Base-by-base conservation (phyloP, 2,797 vertebrate genomes). In the Balearica regulorum region DNA sequence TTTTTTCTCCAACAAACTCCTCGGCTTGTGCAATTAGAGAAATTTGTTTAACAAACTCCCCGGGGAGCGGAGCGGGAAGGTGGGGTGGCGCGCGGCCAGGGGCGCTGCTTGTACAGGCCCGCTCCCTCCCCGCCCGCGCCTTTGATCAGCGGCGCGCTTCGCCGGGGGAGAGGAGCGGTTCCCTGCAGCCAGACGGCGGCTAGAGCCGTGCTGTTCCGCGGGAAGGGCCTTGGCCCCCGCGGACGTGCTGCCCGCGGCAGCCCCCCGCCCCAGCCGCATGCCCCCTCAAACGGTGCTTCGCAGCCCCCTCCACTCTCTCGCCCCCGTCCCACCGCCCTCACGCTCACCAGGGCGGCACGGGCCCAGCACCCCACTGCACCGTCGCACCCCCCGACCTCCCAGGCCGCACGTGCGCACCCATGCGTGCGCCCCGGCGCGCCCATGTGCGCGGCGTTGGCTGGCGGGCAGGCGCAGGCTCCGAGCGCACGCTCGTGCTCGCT, bases 31-130 rank as follows among this genome's bases (percentile, higher is more conserved):
- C 96, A 94, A 96, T 96, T 94, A 96, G 87, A 94, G 84, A 94
- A 94, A 95, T 95, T 96, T 97, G 96, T 96, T 97, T 97, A 97
- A 97, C 89, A 87, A 96, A 94, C 95, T 97, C 93, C 73, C 60
- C 25, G 84, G 81, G 89, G 96, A 95, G 94, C 43, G 19, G 95
- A 89, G 95, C n/a, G 75, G 95, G 94, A 84, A 89, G 95, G 94
- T 90, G 89, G 89, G 88, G 91, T 91, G 94, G 94, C 81, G 16
- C 11, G 1, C 18, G 19, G 95, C 95, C 96, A 93, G 96, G 77
- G 87, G 83, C 18, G 70, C 92, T 95, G 96, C 95, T 95, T 66
- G 16, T 91, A 94, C 96, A 93, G 78, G 96, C 94, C 94, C 35
- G 57, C 73, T 70, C 73, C 69, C 57, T 87, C 72, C 89, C 86